phyloP scores from a whole-genome alignment of 2,113 vertebrate genomes.

The Cygnus atratus region DNA sequence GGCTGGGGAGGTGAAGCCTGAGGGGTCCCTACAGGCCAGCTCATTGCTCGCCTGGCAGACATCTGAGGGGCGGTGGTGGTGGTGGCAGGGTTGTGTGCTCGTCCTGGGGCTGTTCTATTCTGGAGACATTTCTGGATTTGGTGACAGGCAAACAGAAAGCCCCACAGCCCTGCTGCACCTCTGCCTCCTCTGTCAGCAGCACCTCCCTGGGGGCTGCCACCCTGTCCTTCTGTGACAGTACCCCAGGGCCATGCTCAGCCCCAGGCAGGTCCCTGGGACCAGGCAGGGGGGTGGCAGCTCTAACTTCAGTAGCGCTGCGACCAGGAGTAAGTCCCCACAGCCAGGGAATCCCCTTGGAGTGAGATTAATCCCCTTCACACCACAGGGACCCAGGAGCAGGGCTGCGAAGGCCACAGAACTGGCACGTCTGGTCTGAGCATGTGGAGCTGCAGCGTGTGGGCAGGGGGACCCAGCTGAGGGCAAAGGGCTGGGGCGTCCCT shows the following conservation, averaged over 20 bases:
- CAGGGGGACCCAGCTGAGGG: background rate
- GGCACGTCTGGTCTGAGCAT: fast-evolving
- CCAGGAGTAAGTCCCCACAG: background rate
- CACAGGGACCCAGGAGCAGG: fast-evolving
- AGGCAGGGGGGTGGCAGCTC: background rate
- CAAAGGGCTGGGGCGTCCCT: fast-evolving
- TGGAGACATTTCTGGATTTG: background rate
- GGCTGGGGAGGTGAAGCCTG: too few relatives aligned
- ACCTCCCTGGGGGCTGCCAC: background rate
- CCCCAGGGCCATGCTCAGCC: too few relatives aligned
- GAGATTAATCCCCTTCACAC: background rate
- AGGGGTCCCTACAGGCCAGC: too few relatives aligned
- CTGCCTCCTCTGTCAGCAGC: background rate
- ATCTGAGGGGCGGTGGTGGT: too few relatives aligned
- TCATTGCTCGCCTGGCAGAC: too few relatives aligned
- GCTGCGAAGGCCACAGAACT: background rate
- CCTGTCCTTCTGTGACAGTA: background rate
- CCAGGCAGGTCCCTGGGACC: background rate
- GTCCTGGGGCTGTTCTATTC: background rate
- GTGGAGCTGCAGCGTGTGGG: fast-evolving
- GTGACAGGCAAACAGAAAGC: background rate
- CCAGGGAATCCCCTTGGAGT: background rate
- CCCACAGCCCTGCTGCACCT: fast-evolving
- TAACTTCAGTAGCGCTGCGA: background rate
- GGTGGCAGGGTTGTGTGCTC: background rate